These are phyloP conservation scores for Falco punctatus DNA, from an alignment of 2,113 vertebrate species.

Conservation along the genomic window DNA sequence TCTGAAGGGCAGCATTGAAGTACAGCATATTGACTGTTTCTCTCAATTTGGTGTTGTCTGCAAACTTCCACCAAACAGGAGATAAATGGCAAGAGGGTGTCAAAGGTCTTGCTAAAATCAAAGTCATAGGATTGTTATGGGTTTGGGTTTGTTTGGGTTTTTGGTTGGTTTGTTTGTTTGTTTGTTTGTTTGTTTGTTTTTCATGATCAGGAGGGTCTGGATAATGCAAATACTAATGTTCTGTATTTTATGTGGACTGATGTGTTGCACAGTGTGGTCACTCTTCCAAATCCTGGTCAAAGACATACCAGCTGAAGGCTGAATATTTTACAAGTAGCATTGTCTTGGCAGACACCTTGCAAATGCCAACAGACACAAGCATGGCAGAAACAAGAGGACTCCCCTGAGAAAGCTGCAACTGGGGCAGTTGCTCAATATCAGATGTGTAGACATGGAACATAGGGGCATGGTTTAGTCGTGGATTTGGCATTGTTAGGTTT, in stretches of 20 bases:
- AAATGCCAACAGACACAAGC: not conserved
- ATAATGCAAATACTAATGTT: not conserved
- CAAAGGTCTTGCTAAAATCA: not conserved
- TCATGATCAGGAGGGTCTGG: not conserved
- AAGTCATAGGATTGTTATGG: not conserved
- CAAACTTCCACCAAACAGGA: not conserved
- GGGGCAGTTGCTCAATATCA: not conserved
- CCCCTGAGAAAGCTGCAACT: not conserved
- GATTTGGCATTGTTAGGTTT: too few relatives aligned
- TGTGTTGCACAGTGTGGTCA: not conserved
- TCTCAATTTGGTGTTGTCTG: not conserved
- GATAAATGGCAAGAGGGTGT: not conserved
- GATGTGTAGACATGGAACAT: not conserved
- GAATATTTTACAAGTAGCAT: accelerated
- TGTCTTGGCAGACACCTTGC: not conserved
- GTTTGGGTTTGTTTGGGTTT: not conserved
- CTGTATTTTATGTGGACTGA: not conserved
- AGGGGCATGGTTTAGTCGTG: too few relatives aligned
- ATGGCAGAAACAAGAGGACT: not conserved
- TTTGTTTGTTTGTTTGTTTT: not conserved
- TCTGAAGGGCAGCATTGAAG: not conserved
- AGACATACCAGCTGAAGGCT: not conserved
- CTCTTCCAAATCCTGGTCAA: not conserved
- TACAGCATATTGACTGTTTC: not conserved
- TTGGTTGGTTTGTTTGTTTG: too few relatives aligned